These are phyloP conservation scores for Benthosema pterotum DNA, from an alignment of 2,797 vertebrate genomes.

Conservation along the genomic window DNA sequence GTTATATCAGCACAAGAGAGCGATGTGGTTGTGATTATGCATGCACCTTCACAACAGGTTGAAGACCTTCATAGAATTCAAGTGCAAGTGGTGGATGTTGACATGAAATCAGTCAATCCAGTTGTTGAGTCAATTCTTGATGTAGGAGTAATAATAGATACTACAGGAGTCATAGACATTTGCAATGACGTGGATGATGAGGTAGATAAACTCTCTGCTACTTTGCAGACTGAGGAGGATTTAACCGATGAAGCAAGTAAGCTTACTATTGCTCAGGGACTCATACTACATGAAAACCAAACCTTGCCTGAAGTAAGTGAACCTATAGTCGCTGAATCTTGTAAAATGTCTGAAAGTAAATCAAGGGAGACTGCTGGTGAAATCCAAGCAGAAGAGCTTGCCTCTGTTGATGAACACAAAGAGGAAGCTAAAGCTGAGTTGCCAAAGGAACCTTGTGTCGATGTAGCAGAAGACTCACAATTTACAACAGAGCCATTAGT, in stretches of 20 bases:
- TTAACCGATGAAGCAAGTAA: conserved; percentile 13
- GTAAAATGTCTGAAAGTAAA: conserved; percentile 20
- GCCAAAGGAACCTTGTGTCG: conserved; percentile 19
- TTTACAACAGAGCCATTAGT: conserved; percentile 16
- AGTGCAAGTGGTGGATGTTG: conserved; percentile 38
- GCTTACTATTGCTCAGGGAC: conserved; percentile 60
- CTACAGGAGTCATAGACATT: conserved; percentile 41
- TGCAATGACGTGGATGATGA: conserved; percentile 29
- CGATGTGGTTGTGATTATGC: conserved; percentile 49
- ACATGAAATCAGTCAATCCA: conserved; percentile 40
- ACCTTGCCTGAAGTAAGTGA: conserved; percentile 40
- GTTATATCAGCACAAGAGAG: conserved; percentile 37
- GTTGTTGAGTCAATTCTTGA: conserved; percentile 34
- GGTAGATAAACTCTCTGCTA: conserved; percentile 27
- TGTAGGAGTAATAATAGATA: conserved; percentile 41
- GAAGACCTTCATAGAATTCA: conserved; percentile 51
- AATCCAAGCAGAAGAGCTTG: conserved; percentile 14
- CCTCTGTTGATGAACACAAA: conserved; percentile 8
- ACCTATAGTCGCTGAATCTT: conserved; percentile 1
- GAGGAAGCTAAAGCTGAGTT: conserved; percentile 33
- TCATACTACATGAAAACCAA: conserved; percentile 69
- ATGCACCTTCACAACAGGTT: conserved; percentile 38
- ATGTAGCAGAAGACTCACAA: conserved; percentile 27
- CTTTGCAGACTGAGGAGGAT: conserved; percentile 36
- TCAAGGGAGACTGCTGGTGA: conserved; percentile 20